Percentiles rank a stretch among this genome's conserved stretches.
phyloP scores from a whole-genome alignment of 1,140 invertebrate species.

The Venustaconcha ellipsiformis region DNA sequence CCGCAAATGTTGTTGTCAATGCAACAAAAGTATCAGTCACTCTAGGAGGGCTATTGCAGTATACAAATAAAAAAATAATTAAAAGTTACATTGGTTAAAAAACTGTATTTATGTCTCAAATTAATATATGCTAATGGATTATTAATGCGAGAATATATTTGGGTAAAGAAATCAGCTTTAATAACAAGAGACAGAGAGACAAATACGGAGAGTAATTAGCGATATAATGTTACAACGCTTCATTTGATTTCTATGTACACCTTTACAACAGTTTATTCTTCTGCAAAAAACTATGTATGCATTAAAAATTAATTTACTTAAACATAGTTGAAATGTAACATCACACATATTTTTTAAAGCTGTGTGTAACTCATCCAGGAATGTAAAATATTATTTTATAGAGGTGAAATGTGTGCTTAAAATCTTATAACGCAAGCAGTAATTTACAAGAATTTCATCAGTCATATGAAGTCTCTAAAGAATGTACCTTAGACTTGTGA shows the following conservation, averaged over 20 bases:
- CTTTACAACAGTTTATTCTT: too few species aligned
- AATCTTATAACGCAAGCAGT: not conserved
- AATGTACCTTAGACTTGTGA: not conserved
- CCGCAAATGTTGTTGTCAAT: slow-evolving; percentile 48
- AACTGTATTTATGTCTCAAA: not conserved
- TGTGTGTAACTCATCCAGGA: too few species aligned
- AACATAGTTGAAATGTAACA: too few species aligned
- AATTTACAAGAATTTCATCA: not conserved
- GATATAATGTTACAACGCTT: too few species aligned
- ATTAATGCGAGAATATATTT: not conserved
- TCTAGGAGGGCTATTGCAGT: slow-evolving; percentile 22
- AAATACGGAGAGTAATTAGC: too few species aligned
- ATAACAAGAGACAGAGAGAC: too few species aligned
- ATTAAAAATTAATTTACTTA: too few species aligned
- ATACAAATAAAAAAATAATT: slow-evolving; percentile 1
- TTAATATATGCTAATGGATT: not conserved
- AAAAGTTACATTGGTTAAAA: not conserved
- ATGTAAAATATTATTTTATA: too few species aligned
- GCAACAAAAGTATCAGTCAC: slow-evolving; percentile 49
- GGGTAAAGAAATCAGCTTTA: too few species aligned
- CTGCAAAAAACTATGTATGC: too few species aligned
- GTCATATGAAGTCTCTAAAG: not conserved
- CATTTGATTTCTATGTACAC: too few species aligned
- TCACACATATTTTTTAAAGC: too few species aligned
- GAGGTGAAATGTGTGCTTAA: not conserved